A percentile compares a stretch with the other conserved stretches of the same genome.
These are phyloP conservation scores for Acromyrmex heyeri DNA, from an alignment of 1,140 invertebrate species.

Conservation along the genomic window DNA sequence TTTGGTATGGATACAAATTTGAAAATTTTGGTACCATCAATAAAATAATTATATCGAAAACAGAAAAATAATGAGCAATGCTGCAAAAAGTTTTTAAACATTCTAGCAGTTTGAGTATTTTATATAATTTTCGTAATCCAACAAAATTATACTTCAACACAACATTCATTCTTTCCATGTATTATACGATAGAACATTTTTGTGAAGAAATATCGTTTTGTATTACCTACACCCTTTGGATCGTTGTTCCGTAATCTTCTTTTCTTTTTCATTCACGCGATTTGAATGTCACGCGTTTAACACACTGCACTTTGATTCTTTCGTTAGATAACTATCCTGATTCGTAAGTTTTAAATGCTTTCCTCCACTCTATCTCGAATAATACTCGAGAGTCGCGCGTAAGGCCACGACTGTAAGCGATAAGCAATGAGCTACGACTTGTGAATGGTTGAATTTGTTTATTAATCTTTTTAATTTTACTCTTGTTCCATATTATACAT, in stretches of 20 bases:
- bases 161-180: background rate
- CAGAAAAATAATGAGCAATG: too few relatives aligned
- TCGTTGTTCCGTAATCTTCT: background rate
- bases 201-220: background rate
- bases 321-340: background rate
- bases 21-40: too few relatives aligned
- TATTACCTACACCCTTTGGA: background rate
- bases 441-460: background rate
- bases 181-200: background rate
- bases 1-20: too few relatives aligned
- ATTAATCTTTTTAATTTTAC: background rate
- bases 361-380: background rate
- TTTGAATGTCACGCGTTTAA: background rate
- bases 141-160: too few relatives aligned
- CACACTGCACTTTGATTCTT: background rate
- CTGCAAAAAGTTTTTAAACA: too few relatives aligned
- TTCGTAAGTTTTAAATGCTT: background rate
- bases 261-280: conserved; percentile 13
- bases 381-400: background rate
- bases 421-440: background rate
- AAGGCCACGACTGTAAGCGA: background rate
- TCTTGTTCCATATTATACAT: background rate
- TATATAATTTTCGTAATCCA: too few relatives aligned
- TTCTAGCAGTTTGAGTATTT: too few relatives aligned
- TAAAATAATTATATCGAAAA: too few relatives aligned